Conservation (phyloP, 2,113 vertebrate species). For the Gambusia holbrooki region DNA sequence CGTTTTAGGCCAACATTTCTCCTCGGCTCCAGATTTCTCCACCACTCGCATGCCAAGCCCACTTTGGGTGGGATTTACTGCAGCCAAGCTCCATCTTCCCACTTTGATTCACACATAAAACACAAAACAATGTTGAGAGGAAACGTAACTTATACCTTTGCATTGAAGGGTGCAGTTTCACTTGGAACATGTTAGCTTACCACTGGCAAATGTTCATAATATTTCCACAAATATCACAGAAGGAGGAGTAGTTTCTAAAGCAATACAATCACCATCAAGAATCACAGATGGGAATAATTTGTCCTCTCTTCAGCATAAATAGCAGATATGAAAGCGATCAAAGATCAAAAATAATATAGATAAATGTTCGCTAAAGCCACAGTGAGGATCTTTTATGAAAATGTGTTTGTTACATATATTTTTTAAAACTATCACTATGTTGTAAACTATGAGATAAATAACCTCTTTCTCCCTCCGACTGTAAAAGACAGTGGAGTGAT, state of each 20-base stretch:
- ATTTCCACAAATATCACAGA: not conserved
- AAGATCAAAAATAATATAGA: not conserved
- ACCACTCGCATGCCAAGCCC: not conserved
- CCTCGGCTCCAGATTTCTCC: not conserved
- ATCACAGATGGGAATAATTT: too few species aligned
- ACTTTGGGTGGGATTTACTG: not conserved
- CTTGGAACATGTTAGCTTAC: not conserved
- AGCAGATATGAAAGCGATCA: not conserved
- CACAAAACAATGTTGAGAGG: not conserved
- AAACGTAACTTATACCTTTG: not conserved
- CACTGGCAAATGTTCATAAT: not conserved
- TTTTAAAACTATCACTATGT: too few species aligned
- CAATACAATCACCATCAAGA: not conserved
- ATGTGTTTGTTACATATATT: too few species aligned
- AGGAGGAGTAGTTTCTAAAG: not conserved
- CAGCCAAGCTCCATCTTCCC: not conserved
- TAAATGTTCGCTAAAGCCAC: too few species aligned
- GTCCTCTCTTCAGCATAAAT: not conserved
- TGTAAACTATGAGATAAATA: too few species aligned
- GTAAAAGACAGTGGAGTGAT: too few species aligned
- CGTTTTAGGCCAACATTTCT: not conserved
- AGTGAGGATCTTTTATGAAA: too few species aligned
- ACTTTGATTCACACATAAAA: constrained; percentile 4
- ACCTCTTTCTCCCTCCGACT: too few species aligned
- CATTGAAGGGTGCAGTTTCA: not conserved